phyloP scores from a whole-genome alignment of 2,797 vertebrate species.

The Pristis pectinata region DNA sequence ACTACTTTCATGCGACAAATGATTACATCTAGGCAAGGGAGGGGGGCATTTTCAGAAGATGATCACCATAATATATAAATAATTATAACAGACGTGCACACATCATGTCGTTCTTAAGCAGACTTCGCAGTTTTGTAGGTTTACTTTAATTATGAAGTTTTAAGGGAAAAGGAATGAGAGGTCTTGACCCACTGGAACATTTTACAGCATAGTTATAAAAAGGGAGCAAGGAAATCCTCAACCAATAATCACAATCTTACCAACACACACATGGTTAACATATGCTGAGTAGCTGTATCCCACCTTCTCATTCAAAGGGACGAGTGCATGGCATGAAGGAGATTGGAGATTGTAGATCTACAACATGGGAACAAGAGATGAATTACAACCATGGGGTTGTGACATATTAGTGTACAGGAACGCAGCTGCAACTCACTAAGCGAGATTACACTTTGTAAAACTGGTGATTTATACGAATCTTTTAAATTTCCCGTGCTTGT shows the following conservation, averaged over 20 bases:
- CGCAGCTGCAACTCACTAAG: neutral
- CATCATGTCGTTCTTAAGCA: neutral
- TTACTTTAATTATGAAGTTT: neutral
- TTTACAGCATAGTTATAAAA: neutral
- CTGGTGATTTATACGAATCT: neutral
- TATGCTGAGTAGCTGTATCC: neutral
- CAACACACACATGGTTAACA: neutral
- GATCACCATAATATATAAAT: neutral
- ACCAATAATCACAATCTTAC: neutral
- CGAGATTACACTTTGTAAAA: neutral
- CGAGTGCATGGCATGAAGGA: neutral
- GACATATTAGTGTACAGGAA: neutral
- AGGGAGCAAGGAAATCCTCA: neutral
- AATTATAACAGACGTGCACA: neutral
- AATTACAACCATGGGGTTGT: neutral
- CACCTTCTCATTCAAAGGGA: neutral
- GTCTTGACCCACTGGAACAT: neutral
- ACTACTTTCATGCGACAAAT: neutral
- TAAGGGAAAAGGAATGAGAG: neutral
- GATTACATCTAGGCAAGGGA: neutral
- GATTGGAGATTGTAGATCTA: neutral
- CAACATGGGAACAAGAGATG: neutral
- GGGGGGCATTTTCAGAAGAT: neutral
- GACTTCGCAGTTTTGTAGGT: neutral
- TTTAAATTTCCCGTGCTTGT: slow-evolving; percentile 5